Evolutionary conservation across 2,113 vertebrate species (phyloP).

Genomic region (Lepidiolamprologus cunningtoni): DNA sequence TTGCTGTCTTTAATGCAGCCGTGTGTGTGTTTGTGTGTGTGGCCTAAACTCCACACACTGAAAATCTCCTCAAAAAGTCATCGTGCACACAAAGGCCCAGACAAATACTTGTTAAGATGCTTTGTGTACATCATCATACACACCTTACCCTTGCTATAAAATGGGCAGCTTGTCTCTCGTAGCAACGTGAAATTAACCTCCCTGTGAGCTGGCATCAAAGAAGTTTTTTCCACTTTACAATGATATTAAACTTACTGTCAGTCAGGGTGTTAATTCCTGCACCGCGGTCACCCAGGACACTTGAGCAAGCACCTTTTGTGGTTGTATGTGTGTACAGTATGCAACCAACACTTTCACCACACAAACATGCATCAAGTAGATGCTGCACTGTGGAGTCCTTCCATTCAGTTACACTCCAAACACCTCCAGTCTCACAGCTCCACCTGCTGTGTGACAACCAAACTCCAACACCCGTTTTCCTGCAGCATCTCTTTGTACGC

Average conservation of each 20-base stretch:
- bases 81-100: background rate
- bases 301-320: background rate
- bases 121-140: background rate
- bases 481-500: background rate
- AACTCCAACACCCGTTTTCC: fast-evolving
- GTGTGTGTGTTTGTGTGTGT: background rate
- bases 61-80: background rate
- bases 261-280: background rate
- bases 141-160: background rate
- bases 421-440: background rate
- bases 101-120: background rate
- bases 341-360: background rate
- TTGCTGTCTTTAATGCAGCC: background rate
- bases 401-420: background rate
- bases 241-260: background rate
- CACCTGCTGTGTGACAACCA: background rate
- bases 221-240: background rate
- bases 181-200: background rate
- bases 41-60: background rate
- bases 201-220: background rate
- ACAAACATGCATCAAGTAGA: background rate
- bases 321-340: background rate
- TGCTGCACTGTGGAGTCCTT: background rate
- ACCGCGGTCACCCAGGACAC: background rate
- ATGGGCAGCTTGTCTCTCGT: background rate